Conservation (phyloP, 2,797 vertebrate species). For the Enteromius mattozi region DNA sequence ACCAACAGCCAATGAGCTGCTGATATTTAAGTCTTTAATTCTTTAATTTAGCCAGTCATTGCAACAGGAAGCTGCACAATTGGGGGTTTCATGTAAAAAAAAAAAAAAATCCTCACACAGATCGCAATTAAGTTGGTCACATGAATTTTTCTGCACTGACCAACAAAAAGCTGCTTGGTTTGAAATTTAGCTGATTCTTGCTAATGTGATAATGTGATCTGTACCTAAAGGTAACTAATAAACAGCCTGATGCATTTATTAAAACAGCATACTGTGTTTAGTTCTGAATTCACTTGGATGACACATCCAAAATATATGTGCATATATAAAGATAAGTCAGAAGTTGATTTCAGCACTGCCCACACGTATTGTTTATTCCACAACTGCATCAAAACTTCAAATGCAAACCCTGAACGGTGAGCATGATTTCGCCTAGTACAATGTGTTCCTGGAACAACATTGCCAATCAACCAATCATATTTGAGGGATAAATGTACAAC, state of each 20-base stretch:
- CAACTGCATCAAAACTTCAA: background rate
- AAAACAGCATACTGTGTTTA: background rate
- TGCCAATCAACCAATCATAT: too few species aligned
- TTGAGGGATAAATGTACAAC: too few species aligned
- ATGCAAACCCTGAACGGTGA: background rate
- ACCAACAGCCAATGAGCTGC: too few species aligned
- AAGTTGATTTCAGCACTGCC: background rate
- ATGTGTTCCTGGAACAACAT: too few species aligned
- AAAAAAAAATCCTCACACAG: background rate
- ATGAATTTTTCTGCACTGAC: background rate
- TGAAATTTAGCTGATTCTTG: background rate
- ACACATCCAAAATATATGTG: constrained; percentile 3
- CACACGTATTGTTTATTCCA: background rate
- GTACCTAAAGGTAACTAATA: background rate
- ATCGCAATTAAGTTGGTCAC: background rate
- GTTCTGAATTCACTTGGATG: constrained; percentile 1
- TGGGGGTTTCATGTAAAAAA: background rate
- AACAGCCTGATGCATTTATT: background rate
- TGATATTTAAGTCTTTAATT: too few species aligned
- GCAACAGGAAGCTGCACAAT: background rate
- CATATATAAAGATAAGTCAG: background rate
- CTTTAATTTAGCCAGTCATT: background rate
- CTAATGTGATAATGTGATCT: background rate
- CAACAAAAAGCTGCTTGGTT: background rate
- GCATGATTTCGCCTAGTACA: too few species aligned